Evolutionary conservation across 2,888 invertebrate species (phyloP).

Genomic region (Scaptomyza flava): DNA sequence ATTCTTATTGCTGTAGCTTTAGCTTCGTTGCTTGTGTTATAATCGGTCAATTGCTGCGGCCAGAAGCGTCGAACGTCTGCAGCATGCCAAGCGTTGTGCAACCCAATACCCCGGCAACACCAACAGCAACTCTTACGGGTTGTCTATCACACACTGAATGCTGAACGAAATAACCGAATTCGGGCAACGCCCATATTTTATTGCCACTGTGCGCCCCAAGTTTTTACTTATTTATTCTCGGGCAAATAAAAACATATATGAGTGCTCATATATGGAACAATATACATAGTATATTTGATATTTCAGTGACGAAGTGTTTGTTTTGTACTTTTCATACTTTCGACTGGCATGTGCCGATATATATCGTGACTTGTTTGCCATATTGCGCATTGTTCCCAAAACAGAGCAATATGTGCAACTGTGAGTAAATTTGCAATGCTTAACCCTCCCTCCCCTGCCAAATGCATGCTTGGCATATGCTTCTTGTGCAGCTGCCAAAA

Average conservation of each 20-base stretch:
- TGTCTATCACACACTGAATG: constrained; percentile 28
- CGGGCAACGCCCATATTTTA: constrained; percentile 51
- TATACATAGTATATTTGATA: constrained; percentile 42
- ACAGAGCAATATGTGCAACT: constrained; percentile 34
- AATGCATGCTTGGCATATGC: constrained; percentile 25
- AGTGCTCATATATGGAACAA: constrained; percentile 19
- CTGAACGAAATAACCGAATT: too few relatives aligned
- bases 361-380: constrained; percentile 59
- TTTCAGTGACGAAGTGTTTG: constrained; percentile 45
- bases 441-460: background rate
- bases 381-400: constrained; percentile 52
- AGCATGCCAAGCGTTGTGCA: constrained; percentile 7
- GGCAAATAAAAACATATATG: constrained; percentile 36
- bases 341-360: constrained; percentile 24
- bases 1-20: constrained; percentile 33
- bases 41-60: constrained; percentile 70
- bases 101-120: too few relatives aligned
- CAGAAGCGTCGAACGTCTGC: constrained; percentile 54
- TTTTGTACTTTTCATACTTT: constrained; percentile 39
- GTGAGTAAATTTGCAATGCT: constrained; percentile 1
- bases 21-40: constrained; percentile 41
- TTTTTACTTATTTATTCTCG: constrained; percentile 41
- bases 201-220: constrained; percentile 45
- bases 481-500: constrained; percentile 40
- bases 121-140: constrained; percentile 6